Evolutionary conservation across 2,888 invertebrate genomes (phyloP).

Genomic region (Cremastobaeus sp.): DNA sequence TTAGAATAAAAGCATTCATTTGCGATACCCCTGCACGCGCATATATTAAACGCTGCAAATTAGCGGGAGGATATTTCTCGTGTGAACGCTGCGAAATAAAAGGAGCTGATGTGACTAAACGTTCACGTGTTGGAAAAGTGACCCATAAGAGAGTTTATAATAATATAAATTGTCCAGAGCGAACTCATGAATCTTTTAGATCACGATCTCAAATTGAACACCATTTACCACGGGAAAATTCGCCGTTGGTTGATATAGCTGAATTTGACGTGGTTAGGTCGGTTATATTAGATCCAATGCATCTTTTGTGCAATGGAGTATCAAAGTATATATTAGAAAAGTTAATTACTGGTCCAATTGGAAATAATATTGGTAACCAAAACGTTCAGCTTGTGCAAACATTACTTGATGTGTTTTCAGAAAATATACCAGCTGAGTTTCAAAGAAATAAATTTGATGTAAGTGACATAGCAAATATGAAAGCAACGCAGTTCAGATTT

Average conservation of each 20-base stretch:
- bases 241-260: slow-evolving; percentile 24
- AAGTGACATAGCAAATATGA: slow-evolving; percentile 4
- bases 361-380: neutral
- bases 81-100: slow-evolving; percentile 45
- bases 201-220: slow-evolving; percentile 21
- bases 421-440: slow-evolving; percentile 53
- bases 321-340: slow-evolving; percentile 26
- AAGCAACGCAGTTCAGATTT: slow-evolving; percentile 26
- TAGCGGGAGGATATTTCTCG: slow-evolving; percentile 24
- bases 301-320: slow-evolving; percentile 42
- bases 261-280: slow-evolving; percentile 31
- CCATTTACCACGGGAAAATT: slow-evolving; percentile 28
- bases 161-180: slow-evolving; percentile 20
- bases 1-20: slow-evolving; percentile 38
- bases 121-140: slow-evolving; percentile 8
- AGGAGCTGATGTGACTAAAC: slow-evolving; percentile 13
- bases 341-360: slow-evolving; percentile 1
- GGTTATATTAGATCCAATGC: slow-evolving; percentile 46
- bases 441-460: slow-evolving; percentile 59
- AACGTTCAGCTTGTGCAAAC: slow-evolving; percentile 15
- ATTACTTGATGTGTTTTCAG: slow-evolving; percentile 2
- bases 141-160: slow-evolving; percentile 36
- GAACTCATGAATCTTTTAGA: slow-evolving; percentile 34
- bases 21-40: slow-evolving; percentile 47
- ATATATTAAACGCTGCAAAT: slow-evolving; percentile 42